phyloP scores from a whole-genome alignment of 1,140 invertebrate species.

The Agrypnia vestita region DNA sequence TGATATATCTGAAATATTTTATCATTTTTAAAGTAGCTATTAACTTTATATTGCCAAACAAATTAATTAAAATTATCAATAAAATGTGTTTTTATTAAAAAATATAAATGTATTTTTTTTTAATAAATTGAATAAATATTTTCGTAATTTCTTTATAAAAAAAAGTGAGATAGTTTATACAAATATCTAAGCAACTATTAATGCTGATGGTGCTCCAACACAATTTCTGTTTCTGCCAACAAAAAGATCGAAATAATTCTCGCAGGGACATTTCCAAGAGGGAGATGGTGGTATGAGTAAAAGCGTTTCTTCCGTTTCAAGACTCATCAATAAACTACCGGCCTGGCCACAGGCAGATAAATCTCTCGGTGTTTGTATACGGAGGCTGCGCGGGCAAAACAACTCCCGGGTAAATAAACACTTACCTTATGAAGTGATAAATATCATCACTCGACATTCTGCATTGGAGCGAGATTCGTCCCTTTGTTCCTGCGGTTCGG shows the following conservation, averaged over 20 bases:
- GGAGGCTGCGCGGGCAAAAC: slow-evolving; percentile 31
- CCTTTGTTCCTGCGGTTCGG: slow-evolving; percentile 33
- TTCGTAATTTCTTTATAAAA: too few species aligned
- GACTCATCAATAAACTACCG: slow-evolving; percentile 31
- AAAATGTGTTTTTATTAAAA: too few species aligned
- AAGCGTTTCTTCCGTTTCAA: slow-evolving; percentile 29
- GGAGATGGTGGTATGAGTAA: slow-evolving; percentile 6
- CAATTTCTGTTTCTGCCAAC: not conserved
- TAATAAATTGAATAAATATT: too few species aligned
- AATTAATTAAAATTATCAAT: too few species aligned
- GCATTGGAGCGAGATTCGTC: not conserved
- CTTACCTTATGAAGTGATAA: slow-evolving; percentile 51
- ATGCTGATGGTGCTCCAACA: not conserved
- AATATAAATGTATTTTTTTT: too few species aligned
- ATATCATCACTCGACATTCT: slow-evolving; percentile 30
- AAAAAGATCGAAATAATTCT: slow-evolving; percentile 15
- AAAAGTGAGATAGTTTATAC: too few species aligned
- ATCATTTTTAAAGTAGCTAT: too few species aligned
- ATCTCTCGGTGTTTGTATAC: slow-evolving; percentile 39
- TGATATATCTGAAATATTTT: too few species aligned
- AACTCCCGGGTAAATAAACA: slow-evolving; percentile 45
- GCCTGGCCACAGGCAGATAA: slow-evolving; percentile 40
- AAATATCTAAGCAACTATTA: too few species aligned
- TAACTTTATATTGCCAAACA: too few species aligned
- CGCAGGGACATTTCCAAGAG: not conserved